Evolutionary conservation across 2,113 vertebrate species (phyloP).

Genomic region (Corydoras maculifer): DNA sequence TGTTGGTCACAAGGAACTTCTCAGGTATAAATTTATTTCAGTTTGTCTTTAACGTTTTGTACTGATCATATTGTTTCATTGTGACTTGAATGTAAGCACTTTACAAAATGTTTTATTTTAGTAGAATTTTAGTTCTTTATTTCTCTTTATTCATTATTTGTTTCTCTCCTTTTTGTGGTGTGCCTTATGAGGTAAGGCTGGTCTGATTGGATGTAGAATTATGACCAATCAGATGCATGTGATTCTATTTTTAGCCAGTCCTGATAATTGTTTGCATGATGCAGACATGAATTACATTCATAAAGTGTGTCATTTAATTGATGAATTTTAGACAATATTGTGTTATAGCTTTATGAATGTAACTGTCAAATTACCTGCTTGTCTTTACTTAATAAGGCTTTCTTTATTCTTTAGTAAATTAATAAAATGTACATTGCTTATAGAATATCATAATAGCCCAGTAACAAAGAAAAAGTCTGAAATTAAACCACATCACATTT

Average conservation of each 20-base stretch:
- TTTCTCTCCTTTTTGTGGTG: slow-evolving; percentile 85
- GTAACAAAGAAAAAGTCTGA: too few relatives aligned
- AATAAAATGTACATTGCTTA: too few relatives aligned
- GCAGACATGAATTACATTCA: slow-evolving; percentile 2
- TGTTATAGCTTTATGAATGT: background rate
- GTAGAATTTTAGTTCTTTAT: slow-evolving; percentile 32
- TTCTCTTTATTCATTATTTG: slow-evolving; percentile 65
- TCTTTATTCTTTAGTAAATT: too few relatives aligned
- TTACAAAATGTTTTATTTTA: slow-evolving; percentile 1
- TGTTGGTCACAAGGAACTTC: slow-evolving; percentile 98
- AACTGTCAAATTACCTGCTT: background rate
- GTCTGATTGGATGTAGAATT: background rate
- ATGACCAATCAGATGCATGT: slow-evolving; percentile 20
- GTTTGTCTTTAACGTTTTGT: background rate
- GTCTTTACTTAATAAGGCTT: too few relatives aligned
- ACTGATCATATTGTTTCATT: background rate
- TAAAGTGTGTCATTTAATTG: background rate
- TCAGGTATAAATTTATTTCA: slow-evolving; percentile 77
- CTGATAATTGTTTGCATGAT: background rate
- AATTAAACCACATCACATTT: too few relatives aligned
- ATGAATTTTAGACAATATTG: background rate
- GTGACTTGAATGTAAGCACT: background rate
- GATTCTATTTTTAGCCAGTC: background rate
- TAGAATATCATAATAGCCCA: too few relatives aligned
- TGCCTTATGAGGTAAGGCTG: slow-evolving; percentile 90